These are phyloP conservation scores for Ardeotis arabs DNA, from an alignment of 2,113 vertebrate genomes.

Conservation along the genomic window DNA sequence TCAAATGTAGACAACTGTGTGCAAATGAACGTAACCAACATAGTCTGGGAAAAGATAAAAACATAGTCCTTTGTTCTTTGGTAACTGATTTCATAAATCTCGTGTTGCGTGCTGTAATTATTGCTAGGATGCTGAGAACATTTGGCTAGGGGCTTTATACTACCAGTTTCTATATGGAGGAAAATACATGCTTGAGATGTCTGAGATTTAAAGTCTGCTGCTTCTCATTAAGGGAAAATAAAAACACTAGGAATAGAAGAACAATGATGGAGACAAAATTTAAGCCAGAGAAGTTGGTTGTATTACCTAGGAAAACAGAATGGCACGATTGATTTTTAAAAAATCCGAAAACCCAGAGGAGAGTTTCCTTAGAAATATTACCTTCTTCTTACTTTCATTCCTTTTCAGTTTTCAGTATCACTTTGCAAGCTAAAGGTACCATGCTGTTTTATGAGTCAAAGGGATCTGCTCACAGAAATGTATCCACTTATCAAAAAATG, in stretches of 20 bases:
- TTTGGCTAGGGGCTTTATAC: background rate
- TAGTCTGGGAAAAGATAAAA: background rate
- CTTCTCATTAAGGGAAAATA: background rate
- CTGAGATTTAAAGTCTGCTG: background rate
- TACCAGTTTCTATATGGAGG: rapidly evolving
- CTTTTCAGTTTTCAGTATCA: background rate
- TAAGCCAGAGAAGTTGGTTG: background rate
- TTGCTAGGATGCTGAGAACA: background rate
- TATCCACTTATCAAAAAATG: background rate
- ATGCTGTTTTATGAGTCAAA: background rate
- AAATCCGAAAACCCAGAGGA: background rate
- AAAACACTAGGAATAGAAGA: background rate
- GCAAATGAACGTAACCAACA: background rate
- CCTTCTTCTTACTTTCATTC: background rate
- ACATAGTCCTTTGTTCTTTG: background rate
- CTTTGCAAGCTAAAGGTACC: background rate
- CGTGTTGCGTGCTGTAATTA: background rate
- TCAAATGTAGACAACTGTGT: background rate
- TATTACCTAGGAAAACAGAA: background rate
- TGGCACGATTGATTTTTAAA: background rate
- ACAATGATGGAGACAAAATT: background rate
- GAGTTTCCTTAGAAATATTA: background rate
- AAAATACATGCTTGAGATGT: background rate
- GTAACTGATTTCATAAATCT: background rate
- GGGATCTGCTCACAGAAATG: background rate